Evolutionary conservation across 2,113 vertebrate genomes (phyloP).

Genomic region (Cavia aperea): DNA sequence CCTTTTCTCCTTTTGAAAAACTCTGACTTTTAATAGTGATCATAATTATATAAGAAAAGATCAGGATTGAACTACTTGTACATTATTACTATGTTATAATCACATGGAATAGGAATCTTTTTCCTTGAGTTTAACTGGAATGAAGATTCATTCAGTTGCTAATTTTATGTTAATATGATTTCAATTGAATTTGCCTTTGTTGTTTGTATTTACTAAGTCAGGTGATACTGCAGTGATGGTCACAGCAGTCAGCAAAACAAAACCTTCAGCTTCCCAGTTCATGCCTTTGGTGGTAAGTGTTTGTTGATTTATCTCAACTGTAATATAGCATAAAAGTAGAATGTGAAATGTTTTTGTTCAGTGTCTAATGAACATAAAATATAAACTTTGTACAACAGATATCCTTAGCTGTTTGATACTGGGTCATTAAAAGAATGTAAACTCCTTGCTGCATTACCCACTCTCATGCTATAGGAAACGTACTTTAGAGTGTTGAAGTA

Average conservation of each 20-base stretch:
- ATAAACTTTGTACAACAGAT: background rate
- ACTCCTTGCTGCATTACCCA: background rate
- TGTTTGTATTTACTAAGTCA: constrained; percentile 76
- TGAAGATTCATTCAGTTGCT: constrained; percentile 25
- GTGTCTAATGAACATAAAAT: background rate
- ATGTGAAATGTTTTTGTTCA: constrained; percentile 31
- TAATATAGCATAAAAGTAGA: constrained; percentile 11
- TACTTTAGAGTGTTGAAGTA: background rate
- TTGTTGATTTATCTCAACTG: constrained; percentile 24
- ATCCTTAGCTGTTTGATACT: constrained; percentile 14
- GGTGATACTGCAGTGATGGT: constrained; percentile 97
- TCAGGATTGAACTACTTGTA: background rate
- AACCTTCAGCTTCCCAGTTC: constrained; percentile 89
- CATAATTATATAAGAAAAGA: background rate
- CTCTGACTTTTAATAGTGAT: constrained; percentile 25
- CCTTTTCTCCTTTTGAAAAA: constrained; percentile 41
- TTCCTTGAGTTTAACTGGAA: constrained; percentile 36
- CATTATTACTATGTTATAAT: constrained; percentile 39
- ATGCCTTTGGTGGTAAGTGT: constrained; percentile 94
- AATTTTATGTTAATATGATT: constrained; percentile 25
- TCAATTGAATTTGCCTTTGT: constrained; percentile 5
- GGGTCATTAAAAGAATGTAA: constrained; percentile 6
- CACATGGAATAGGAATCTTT: constrained; percentile 10
- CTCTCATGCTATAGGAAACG: background rate
- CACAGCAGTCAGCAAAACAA: constrained; percentile 95